Conservation (phyloP, 2,888 invertebrate species). For the Bugula neritina region DNA sequence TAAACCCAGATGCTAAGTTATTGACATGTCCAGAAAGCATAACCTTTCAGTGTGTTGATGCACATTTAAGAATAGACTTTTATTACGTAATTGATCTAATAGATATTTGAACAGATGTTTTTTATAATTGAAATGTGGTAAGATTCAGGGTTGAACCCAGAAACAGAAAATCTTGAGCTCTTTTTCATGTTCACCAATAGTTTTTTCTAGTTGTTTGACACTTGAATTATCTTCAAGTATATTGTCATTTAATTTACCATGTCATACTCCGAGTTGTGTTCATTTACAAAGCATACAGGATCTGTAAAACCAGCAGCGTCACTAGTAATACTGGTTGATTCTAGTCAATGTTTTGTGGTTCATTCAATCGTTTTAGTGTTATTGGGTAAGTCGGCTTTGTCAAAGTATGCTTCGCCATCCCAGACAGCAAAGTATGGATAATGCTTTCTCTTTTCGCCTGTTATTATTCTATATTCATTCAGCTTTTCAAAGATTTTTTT, state of each 20-base stretch:
- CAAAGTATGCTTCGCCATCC: slow-evolving; percentile 21
- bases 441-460: not conserved
- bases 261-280: not conserved
- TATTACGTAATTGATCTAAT: not conserved
- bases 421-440: slow-evolving; percentile 17
- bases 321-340: not conserved
- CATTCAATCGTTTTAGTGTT: not conserved
- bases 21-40: not conserved
- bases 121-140: not conserved
- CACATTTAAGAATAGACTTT: not conserved
- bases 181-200: not conserved
- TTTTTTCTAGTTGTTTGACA: not conserved
- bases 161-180: not conserved
- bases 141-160: slow-evolving; percentile 1
- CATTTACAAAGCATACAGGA: slow-evolving; percentile 9
- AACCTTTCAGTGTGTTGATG: not conserved
- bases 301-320: not conserved
- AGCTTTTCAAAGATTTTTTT: not conserved
- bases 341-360: not conserved
- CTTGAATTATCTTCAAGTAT: not conserved
- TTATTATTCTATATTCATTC: not conserved
- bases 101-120: slow-evolving; percentile 7
- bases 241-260: not conserved
- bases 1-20: not conserved
- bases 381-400: not conserved